Conservation (phyloP, 2,888 invertebrate genomes). For the Pyrocoelia pectoralis region DNA sequence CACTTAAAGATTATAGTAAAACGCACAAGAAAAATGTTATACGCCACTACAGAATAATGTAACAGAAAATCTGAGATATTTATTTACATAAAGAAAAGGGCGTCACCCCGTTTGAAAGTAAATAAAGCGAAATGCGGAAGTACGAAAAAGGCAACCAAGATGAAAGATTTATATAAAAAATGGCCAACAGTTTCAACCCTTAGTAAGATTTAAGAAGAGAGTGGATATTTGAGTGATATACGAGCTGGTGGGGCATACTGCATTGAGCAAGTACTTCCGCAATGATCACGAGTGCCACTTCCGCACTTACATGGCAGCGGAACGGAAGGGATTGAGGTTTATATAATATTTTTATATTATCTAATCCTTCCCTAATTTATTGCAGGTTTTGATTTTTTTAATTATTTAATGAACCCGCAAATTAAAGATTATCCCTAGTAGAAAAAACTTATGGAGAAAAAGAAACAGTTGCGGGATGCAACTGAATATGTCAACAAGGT, state of each 20-base stretch:
- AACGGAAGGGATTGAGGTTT: slow-evolving; percentile 21
- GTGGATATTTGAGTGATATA: slow-evolving; percentile 36
- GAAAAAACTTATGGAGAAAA: no score
- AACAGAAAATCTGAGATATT: no score
- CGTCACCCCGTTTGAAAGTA: slow-evolving; percentile 5
- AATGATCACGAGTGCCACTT: slow-evolving; percentile 27
- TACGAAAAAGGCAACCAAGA: slow-evolving; percentile 32
- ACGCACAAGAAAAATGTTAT: no score
- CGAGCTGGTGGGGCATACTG: slow-evolving; percentile 25
- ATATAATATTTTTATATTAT: slow-evolving; percentile 11
- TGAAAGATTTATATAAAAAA: slow-evolving; percentile 30
- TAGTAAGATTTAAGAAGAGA: slow-evolving; percentile 26
- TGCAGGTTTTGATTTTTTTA: neutral
- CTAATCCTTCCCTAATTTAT: neutral
- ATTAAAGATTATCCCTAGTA: no score
- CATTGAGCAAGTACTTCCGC: slow-evolving; percentile 37
- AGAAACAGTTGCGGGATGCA: slow-evolving; percentile 24
- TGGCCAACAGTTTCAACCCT: slow-evolving; percentile 30
- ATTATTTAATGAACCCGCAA: neutral
- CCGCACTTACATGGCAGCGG: slow-evolving; percentile 32
- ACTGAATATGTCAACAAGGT: slow-evolving; percentile 21
- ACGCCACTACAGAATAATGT: no score
- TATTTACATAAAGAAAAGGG: neutral
- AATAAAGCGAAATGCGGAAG: slow-evolving; percentile 28
- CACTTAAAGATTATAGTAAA: slow-evolving; percentile 45